A percentile compares a stretch with the other conserved stretches of the same genome.
Evolutionary conservation across 2,888 invertebrate genomes (phyloP).

Genomic region (Therioaphis trifolii): DNA sequence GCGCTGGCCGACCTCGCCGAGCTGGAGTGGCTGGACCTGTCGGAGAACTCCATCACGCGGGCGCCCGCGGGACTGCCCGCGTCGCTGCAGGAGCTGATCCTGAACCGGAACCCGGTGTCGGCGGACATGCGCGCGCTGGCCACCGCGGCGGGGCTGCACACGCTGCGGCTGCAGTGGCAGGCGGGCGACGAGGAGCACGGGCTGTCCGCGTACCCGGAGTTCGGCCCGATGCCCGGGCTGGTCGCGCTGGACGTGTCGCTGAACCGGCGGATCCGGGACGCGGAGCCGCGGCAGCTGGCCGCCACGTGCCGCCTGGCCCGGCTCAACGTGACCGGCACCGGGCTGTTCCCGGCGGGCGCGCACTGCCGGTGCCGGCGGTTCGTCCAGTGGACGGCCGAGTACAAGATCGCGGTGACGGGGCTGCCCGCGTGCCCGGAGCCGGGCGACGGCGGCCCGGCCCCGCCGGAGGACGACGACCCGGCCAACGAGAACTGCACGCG

Average conservation of each 20-base stretch:
- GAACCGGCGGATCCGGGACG: neutral
- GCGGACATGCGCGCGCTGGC: neutral
- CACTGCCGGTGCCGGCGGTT: constrained; percentile 45
- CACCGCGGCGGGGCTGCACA: constrained; percentile 30
- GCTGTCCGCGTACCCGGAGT: neutral
- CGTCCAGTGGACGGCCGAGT: constrained; percentile 22
- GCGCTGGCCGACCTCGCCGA: constrained; percentile 29
- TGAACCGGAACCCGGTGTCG: constrained; percentile 42
- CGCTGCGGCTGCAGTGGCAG: neutral
- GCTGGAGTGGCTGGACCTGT: constrained; percentile 50
- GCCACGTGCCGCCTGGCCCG: constrained; percentile 45
- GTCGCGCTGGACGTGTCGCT: constrained; percentile 43
- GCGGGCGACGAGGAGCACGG: too few species aligned
- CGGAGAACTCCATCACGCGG: constrained; percentile 16
- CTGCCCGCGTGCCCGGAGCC: neutral
- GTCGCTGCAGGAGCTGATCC: constrained; percentile 21
- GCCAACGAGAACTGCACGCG: neutral
- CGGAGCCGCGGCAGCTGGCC: constrained; percentile 39
- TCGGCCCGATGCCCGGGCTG: constrained; percentile 52
- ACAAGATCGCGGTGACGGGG: constrained; percentile 23
- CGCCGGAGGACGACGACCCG: constrained; percentile 46
- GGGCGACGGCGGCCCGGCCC: neutral
- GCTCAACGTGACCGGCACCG: constrained; percentile 31
- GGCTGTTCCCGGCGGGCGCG: neutral
- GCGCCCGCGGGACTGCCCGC: constrained; percentile 48